These are phyloP conservation scores for Tenrec ecaudatus DNA, from an alignment of 2,113 vertebrate genomes.

Conservation along the genomic window DNA sequence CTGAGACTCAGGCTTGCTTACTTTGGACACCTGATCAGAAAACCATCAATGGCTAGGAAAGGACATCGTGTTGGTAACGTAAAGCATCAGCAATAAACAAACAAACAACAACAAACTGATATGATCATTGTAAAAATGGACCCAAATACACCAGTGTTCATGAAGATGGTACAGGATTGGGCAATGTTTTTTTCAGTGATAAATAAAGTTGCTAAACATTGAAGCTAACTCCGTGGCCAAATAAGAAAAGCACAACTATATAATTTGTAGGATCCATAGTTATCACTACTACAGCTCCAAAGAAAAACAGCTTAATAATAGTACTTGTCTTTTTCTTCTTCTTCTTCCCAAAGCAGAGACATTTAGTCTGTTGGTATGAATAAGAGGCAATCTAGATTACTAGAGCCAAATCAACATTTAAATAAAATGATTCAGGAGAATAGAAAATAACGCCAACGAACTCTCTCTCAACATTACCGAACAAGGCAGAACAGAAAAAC, in stretches of 20 bases:
- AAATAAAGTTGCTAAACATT: neutral
- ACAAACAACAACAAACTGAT: neutral
- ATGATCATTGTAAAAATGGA: neutral
- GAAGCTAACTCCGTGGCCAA: neutral
- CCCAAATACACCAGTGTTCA: neutral
- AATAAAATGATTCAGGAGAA: conserved; percentile 36
- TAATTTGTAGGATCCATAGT: neutral
- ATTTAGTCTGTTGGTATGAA: neutral
- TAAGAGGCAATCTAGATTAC: conserved; percentile 14
- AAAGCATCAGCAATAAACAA: neutral
- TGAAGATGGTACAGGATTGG: neutral
- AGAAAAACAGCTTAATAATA: conserved; percentile 10
- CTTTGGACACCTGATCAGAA: neutral
- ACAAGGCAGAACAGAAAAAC: conserved; percentile 38
- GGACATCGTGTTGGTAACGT: neutral
- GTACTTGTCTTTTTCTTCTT: neutral
- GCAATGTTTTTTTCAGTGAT: neutral
- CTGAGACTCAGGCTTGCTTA: neutral
- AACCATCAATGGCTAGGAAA: neutral
- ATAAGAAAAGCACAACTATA: neutral
- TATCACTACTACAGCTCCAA: neutral
- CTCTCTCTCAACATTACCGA: neutral
- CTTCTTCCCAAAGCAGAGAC: neutral
- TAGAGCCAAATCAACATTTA: conserved; percentile 26
- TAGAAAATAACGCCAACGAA: neutral